Percentiles rank a stretch among this genome's conserved stretches.
Conservation (phyloP, 2,888 invertebrate species). For the Girardia tigrina region DNA sequence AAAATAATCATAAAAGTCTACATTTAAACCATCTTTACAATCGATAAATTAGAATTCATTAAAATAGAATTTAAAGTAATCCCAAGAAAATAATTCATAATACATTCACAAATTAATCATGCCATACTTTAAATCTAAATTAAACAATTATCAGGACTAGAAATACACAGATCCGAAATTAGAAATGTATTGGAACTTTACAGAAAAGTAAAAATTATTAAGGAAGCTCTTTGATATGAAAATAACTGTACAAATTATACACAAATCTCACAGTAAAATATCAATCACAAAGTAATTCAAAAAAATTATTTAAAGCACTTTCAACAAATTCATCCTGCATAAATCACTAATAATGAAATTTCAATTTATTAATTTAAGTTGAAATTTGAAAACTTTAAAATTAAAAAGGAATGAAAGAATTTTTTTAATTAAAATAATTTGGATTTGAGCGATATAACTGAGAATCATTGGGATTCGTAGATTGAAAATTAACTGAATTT, state of each 20-base stretch:
- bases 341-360: not conserved
- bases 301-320: slow-evolving; percentile 23
- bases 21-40: too few species aligned
- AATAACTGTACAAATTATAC: slow-evolving; percentile 15
- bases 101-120: not conserved
- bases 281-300: not conserved
- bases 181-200: not conserved
- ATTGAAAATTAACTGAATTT: slow-evolving; percentile 2
- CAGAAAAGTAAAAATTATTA: not conserved
- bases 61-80: not conserved
- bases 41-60: too few species aligned
- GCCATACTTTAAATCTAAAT: not conserved
- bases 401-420: slow-evolving; percentile 23
- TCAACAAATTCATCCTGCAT: slow-evolving; percentile 1
- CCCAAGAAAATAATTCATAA: not conserved
- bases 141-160: not conserved
- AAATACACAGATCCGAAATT: not conserved
- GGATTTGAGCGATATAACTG: not conserved
- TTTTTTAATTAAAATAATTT: slow-evolving; percentile 9
- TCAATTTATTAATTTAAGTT: not conserved
- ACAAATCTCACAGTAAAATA: slow-evolving; percentile 13
- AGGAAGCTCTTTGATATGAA: slow-evolving; percentile 23
- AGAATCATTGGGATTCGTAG: slow-evolving; percentile 13
- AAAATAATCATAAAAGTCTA: not conserved
- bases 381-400: not conserved